Evolutionary conservation across 92 coral and sea anemone genomes (phyloP).

Genomic region (Palythoa heliodiscus): DNA sequence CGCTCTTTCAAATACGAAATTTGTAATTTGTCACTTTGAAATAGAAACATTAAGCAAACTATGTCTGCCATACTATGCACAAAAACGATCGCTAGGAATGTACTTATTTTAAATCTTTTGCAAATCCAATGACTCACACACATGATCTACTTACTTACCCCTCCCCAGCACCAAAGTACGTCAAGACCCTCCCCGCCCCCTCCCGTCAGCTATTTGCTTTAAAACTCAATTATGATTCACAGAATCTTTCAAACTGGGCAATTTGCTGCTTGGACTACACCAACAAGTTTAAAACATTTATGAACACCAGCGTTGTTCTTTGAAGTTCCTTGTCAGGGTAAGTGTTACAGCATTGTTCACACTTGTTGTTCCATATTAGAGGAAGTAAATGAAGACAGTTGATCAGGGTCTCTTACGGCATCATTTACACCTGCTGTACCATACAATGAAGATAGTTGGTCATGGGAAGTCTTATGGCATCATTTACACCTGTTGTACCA

Average conservation of each 20-base stretch:
- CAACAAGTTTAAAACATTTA: neutral
- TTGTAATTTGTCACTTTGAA: neutral
- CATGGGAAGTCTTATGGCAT: neutral
- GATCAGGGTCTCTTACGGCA: neutral
- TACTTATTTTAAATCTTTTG: neutral
- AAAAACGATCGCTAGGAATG: neutral
- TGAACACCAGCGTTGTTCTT: no score
- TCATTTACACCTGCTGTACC: neutral
- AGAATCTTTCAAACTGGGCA: neutral
- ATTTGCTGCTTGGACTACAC: neutral
- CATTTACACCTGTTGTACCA: neutral
- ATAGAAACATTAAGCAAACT: neutral
- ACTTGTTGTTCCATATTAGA: neutral
- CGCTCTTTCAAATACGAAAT: neutral
- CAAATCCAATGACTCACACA: neutral
- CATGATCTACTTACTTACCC: neutral
- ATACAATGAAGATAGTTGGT: neutral
- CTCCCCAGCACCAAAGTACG: neutral
- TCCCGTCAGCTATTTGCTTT: neutral
- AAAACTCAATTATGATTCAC: neutral
- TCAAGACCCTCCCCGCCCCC: neutral
- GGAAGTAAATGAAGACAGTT: neutral
- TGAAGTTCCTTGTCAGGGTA: neutral
- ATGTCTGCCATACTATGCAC: slow-evolving; percentile 15
- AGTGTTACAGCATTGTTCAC: neutral